A percentile compares a stretch with the other conserved stretches of the same genome.
phyloP scores from a whole-genome alignment of 2,797 vertebrate species.

The Hafferia zeledoni region DNA sequence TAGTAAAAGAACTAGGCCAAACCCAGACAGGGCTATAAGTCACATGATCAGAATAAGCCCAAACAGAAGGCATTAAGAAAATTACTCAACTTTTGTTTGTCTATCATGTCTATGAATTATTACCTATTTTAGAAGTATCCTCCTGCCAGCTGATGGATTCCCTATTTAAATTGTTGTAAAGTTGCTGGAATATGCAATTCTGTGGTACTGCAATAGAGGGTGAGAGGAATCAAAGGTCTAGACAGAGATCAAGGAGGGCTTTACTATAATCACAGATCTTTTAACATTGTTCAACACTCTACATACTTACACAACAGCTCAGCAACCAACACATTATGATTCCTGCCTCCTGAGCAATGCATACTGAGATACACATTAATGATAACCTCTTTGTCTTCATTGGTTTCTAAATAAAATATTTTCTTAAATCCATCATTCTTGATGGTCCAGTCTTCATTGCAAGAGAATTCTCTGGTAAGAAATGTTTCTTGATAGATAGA shows the following conservation, averaged over 20 bases:
- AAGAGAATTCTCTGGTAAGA: neutral
- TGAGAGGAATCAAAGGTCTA: neutral
- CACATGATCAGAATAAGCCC: neutral
- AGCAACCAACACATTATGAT: neutral
- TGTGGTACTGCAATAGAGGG: neutral
- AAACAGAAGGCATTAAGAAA: neutral
- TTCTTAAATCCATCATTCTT: neutral
- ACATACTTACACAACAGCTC: neutral
- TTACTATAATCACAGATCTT: neutral
- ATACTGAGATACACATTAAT: neutral
- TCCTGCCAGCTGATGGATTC: neutral
- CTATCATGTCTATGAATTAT: neutral
- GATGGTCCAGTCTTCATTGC: neutral
- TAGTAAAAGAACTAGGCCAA: no score
- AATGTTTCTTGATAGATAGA: neutral
- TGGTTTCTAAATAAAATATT: neutral
- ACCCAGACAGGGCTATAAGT: no score
- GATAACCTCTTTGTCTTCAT: neutral
- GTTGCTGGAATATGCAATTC: neutral
- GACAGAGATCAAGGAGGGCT: neutral
- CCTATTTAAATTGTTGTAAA: neutral
- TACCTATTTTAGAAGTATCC: neutral
- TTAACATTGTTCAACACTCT: neutral
- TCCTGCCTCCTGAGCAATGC: neutral
- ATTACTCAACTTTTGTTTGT: neutral